Evolutionary conservation across 2,888 invertebrate genomes (phyloP).

Genomic region (Tenthredo amoena): DNA sequence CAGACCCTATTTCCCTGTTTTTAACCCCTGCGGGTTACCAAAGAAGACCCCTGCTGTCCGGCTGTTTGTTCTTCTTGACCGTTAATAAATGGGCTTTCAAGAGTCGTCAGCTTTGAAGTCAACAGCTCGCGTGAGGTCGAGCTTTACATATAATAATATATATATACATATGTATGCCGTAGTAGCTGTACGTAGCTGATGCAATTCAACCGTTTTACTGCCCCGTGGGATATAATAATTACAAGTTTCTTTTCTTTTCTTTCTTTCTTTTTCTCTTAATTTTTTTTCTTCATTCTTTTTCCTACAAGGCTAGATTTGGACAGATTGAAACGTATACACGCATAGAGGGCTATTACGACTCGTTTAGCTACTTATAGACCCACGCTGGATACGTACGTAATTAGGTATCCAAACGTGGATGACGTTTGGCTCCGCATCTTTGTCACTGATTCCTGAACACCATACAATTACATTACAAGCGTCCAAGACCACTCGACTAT

Average conservation of each 20-base stretch:
- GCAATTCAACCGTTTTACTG: neutral
- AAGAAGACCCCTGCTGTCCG: neutral
- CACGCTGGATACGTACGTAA: neutral
- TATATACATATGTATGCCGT: too few relatives aligned
- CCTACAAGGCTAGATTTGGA: neutral
- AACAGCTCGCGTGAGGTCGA: neutral
- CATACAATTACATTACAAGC: neutral
- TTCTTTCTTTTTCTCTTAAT: neutral
- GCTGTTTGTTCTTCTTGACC: neutral
- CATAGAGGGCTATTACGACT: neutral
- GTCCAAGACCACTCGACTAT: neutral
- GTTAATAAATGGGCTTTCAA: conserved; percentile 13
- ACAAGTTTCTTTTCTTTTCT: neutral
- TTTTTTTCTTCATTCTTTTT: neutral
- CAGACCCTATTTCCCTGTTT: too few relatives aligned
- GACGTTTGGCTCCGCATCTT: neutral
- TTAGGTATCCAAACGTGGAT: neutral
- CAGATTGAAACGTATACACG: neutral
- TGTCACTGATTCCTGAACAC: neutral
- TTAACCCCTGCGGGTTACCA: too few relatives aligned
- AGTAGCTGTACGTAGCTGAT: neutral
- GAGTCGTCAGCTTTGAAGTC: neutral
- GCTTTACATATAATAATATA: neutral
- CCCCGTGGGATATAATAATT: conserved; percentile 7
- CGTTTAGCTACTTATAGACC: neutral